Evolutionary conservation across 2,113 vertebrate species (phyloP), one percentile per base, ranked within the genome.

Genomic region (Corvus cornix): DNA sequence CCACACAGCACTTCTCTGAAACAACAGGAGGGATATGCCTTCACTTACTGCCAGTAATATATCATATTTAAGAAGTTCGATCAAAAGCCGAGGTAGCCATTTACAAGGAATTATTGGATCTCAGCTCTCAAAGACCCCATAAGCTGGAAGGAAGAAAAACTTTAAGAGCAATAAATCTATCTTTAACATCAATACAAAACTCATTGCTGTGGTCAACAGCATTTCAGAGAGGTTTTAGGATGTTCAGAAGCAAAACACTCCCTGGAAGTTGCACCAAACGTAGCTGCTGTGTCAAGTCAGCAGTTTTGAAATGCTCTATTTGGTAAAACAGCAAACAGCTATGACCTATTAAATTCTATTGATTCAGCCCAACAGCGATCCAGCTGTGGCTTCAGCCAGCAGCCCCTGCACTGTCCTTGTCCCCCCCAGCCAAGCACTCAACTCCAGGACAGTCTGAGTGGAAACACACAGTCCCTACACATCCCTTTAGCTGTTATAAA

Each of bases 241-340:
- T 56, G 51, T 81, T 92, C 52, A 92, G 76, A 95, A 92, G 68
- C 76, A 95, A 89, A 89, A 85, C n/a, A 72, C 56, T 90, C 44
- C 52, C 43, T 86, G 55, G 41, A 93, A 87, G n/a, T 89, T 95
- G 37, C 41, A 90, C 88, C 41, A 53, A 88, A 70, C 11, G n/a
- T 13, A 69, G 90, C 66, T 90, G 48, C 78, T 59, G 17, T 78
- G 76, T 79, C 46, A 73, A 96, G 86, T 97, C 95, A 97, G 97
- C 96, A 94, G 74, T 79, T 97, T 72, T 63, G 55, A 97, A 97
- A 89, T 89, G 90, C 52, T 53, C 74, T 93, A 14, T 95, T 93
- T 95, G 63, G 41, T 60, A 82, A 94, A 97, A 95, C 3, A 90
- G 75, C 84, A 96, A 93, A 93, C 64, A 91, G 79, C 75, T 85